Conservation (phyloP, 2,888 invertebrate genomes). For the Tridacna gigas region DNA sequence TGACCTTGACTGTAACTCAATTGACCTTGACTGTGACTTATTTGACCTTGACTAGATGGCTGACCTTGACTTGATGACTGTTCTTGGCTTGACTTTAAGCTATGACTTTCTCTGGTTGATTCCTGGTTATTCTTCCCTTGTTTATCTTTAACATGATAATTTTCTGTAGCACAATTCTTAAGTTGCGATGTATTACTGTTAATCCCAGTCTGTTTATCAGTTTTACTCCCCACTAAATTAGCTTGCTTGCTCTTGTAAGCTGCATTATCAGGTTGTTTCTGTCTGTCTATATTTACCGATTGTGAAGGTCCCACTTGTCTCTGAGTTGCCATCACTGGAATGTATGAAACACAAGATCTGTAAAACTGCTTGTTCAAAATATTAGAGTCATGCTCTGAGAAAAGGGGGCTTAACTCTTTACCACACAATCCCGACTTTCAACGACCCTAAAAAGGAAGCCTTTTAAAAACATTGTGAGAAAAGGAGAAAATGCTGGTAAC, state of each 20-base stretch:
- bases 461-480: no score
- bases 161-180: neutral
- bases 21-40: neutral
- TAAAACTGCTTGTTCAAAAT: no score
- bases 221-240: neutral
- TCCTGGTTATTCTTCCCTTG: no score
- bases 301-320: neutral
- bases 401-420: no score
- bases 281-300: neutral
- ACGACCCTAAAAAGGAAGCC: no score
- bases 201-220: neutral
- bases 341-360: neutral
- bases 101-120: neutral
- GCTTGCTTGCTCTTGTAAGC: neutral
- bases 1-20: conserved; percentile 12
- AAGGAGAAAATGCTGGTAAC: no score
- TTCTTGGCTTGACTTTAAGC: neutral
- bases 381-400: no score
- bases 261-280: neutral
- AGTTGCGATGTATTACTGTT: neutral
- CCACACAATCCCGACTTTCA: no score
- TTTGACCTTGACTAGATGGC: conserved; percentile 26
- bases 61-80: conserved; percentile 19
- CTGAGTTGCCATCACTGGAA: conserved; percentile 45
- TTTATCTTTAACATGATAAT: neutral